Base-by-base conservation (phyloP, 2,113 vertebrate species). In the Emydocephalus ijimae region DNA sequence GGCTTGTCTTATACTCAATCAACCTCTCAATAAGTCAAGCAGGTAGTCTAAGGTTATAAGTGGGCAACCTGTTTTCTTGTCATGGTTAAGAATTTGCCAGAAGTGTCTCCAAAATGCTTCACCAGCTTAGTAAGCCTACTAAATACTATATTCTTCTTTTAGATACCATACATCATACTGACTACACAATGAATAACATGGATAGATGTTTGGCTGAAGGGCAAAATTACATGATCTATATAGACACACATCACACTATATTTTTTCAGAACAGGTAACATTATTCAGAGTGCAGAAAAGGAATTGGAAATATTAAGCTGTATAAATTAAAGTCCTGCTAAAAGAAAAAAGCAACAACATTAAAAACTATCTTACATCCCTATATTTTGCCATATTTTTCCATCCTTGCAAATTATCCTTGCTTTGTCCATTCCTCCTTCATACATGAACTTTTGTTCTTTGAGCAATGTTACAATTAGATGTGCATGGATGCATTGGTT, bases 201-300 rank as follows among this genome's bases (percentile, higher is more conserved):
- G 69, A 7, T 0, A 0, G 3, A 61, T 0, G 0, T 9, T 54
- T 57, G 48, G 52, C 10, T n/a, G n/a, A 88, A 59, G 24, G 0
- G 2, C n/a, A 74, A 74, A 15, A 20, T 39, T 74, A 20, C 15
- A 34, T 74, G 15, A 69, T 69, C n/a, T 74, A 39, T 81, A 39
- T 20, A 81, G 34, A 81, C n/a, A 5, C 15, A 5, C n/a, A 74
- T 74, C 69, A 74, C 34, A 8, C n/a, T 34, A 81, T 81, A 9
- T 43, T 39, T n/a, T 81, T 81, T 81, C 8, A 2, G 18, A 81
- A 81, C 1, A 81, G 74, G 34, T n/a, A 81, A 81, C 34, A 43
- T 81, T 43, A 21, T 39, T 39, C 74, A 81, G 15, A 39, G 74
- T 81, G 15, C 74, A 81, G 34, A 21, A 81, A 81, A 81, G 18